Conservation (phyloP, 2,797 vertebrate species). For the Trichosurus vulpecula region DNA sequence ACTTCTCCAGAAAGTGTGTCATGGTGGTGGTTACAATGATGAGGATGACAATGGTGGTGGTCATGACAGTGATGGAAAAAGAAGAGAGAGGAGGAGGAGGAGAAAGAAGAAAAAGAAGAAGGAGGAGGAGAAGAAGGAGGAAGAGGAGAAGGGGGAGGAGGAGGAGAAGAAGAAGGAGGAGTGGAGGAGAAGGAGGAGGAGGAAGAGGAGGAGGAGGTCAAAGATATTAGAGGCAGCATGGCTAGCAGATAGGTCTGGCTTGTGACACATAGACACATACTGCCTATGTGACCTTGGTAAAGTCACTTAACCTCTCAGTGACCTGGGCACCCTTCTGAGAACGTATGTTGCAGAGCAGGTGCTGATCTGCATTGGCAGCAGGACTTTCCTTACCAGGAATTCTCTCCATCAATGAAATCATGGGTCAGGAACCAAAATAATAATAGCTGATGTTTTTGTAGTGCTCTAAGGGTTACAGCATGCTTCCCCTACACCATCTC, state of each 20-base stretch:
- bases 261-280: neutral
- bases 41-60: neutral
- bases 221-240: neutral
- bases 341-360: neutral
- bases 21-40: neutral
- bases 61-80: conserved; percentile 6
- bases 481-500: neutral
- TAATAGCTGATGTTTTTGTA: neutral
- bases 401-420: neutral
- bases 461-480: neutral
- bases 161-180: neutral
- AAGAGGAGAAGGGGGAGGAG: too few species aligned
- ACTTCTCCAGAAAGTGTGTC: neutral
- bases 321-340: neutral
- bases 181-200: neutral
- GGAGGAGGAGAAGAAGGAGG: too few species aligned
- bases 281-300: neutral
- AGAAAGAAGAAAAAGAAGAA: too few species aligned
- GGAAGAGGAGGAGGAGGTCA: too few species aligned
- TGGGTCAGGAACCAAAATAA: neutral
- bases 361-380: neutral
- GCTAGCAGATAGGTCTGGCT: neutral
- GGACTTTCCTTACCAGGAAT: neutral
- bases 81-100: neutral
- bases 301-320: neutral